These are phyloP conservation scores for Schizothorax lantsangensis DNA, from an alignment of 2,797 vertebrate species.

Conservation along the genomic window DNA sequence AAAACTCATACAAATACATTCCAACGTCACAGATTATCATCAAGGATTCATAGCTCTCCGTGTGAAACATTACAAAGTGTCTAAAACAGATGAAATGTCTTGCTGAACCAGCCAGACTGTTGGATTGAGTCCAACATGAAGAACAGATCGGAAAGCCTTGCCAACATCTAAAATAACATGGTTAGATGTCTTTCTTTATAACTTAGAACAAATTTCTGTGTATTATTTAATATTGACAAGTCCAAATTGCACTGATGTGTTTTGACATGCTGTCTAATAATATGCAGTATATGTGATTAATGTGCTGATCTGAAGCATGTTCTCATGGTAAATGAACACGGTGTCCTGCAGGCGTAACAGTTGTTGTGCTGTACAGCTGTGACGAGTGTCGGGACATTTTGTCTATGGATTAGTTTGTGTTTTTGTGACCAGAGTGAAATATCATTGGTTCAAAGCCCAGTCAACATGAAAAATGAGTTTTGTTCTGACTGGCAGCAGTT, in stretches of 20 bases:
- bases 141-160: constrained; percentile 62
- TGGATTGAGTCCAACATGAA: constrained; percentile 21
- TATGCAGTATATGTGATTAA: neutral
- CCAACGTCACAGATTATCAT: neutral
- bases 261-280: neutral
- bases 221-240: neutral
- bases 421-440: neutral
- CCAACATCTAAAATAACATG: constrained; percentile 27
- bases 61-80: neutral
- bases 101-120: neutral
- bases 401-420: neutral
- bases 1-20: neutral
- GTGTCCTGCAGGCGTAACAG: neutral
- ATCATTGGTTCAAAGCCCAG: neutral
- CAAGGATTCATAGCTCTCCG: neutral
- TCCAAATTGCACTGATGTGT: neutral
- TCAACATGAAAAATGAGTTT: neutral
- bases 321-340: neutral
- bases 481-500: neutral
- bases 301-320: neutral
- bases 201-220: neutral
- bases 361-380: neutral
- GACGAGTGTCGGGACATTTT: neutral
- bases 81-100: neutral
- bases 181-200: neutral